These are phyloP conservation scores for Prorops nasuta DNA, from an alignment of 1,140 invertebrate species.

Conservation along the genomic window DNA sequence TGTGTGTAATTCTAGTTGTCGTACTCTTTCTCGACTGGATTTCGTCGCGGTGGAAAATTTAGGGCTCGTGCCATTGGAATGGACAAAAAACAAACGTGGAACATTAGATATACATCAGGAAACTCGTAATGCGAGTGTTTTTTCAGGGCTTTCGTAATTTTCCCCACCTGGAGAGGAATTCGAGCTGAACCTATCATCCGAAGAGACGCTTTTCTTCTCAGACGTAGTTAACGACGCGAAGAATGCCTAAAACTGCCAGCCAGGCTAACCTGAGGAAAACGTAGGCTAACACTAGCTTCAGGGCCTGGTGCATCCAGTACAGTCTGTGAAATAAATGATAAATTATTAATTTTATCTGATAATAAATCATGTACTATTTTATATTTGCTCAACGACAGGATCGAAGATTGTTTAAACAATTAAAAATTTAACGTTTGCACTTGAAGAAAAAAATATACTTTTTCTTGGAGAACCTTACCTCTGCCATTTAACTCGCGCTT, in stretches of 20 bases:
- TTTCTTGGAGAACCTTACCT: conserved; percentile 45
- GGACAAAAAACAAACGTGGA: no score
- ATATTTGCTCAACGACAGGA: not conserved
- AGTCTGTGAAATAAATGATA: conserved; percentile 39
- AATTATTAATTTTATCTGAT: not conserved
- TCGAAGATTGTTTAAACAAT: not conserved
- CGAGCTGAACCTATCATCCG: no score
- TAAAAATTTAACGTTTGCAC: not conserved
- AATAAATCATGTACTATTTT: not conserved
- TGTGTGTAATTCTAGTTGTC: no score
- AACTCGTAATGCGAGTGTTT: no score
- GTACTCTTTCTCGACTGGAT: no score
- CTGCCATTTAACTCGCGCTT: conserved; percentile 55
- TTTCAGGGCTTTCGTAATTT: no score
- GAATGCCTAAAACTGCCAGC: conserved; percentile 23
- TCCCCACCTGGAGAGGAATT: no score
- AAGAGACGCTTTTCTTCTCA: no score
- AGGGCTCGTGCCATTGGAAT: no score
- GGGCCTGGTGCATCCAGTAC: conserved; percentile 50
- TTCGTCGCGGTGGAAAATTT: no score
- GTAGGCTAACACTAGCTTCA: conserved; percentile 45
- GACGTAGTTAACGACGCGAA: conserved; percentile 1
- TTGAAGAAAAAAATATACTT: not conserved
- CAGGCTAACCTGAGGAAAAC: conserved; percentile 40
- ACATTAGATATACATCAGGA: no score